phyloP scores from a whole-genome alignment of 2,888 invertebrate species.

The Napeogenes inachia region DNA sequence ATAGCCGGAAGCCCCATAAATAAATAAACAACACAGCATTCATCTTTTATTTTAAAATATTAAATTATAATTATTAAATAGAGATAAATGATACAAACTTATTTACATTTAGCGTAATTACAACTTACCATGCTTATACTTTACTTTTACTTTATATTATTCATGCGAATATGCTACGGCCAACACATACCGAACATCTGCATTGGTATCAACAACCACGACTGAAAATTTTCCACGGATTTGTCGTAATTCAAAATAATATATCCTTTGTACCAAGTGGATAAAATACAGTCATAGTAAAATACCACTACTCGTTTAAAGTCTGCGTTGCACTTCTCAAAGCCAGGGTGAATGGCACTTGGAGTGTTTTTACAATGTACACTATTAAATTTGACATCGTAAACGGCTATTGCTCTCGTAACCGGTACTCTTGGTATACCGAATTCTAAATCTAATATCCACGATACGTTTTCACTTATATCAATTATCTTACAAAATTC shows the following conservation, averaged over 20 bases:
- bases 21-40: slow-evolving; percentile 12
- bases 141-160: background rate
- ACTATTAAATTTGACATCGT: slow-evolving; percentile 52
- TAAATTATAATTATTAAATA: slow-evolving; percentile 6
- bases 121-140: slow-evolving; percentile 18
- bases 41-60: slow-evolving; percentile 13
- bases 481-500: slow-evolving; percentile 50
- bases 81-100: slow-evolving; percentile 21
- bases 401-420: slow-evolving; percentile 48
- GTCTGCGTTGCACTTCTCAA: slow-evolving; percentile 48
- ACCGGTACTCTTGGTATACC: slow-evolving; percentile 47
- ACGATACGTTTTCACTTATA: slow-evolving; percentile 41
- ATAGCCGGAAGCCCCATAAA: background rate
- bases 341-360: slow-evolving; percentile 55
- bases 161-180: slow-evolving; percentile 40
- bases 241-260: slow-evolving; percentile 42
- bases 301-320: slow-evolving; percentile 49
- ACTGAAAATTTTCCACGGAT: slow-evolving; percentile 58
- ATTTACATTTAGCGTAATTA: slow-evolving; percentile 22
- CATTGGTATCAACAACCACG: slow-evolving; percentile 54
- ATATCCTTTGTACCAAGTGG: slow-evolving; percentile 56
- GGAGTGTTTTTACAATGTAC: slow-evolving; percentile 53
- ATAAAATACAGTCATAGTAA: slow-evolving; percentile 56
- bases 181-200: slow-evolving; percentile 59
- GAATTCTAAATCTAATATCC: slow-evolving; percentile 61